Conservation (phyloP, 2,113 vertebrate species). For the Eulemur macaco region DNA sequence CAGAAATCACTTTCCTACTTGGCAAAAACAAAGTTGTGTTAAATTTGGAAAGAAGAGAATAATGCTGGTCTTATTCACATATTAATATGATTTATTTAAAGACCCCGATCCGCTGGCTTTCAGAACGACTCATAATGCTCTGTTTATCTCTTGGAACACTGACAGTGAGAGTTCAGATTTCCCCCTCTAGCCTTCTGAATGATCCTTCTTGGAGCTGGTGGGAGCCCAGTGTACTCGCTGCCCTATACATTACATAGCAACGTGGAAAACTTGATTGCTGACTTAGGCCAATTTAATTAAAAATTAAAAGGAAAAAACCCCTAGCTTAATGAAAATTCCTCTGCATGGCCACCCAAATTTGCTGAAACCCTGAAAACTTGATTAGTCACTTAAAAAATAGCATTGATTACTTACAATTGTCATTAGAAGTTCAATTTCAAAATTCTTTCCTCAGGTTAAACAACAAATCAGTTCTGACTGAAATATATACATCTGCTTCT, state of each 20-base stretch:
- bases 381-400: conserved; percentile 69
- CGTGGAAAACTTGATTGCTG: conserved; percentile 62
- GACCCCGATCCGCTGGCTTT: conserved; percentile 50
- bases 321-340: conserved; percentile 57
- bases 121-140: conserved; percentile 59
- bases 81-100: conserved; percentile 78
- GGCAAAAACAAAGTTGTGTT: conserved; percentile 61
- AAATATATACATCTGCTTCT: conserved; percentile 18
- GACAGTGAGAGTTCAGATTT: conserved; percentile 71
- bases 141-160: conserved; percentile 78
- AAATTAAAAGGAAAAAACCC: conserved; percentile 34
- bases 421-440: conserved; percentile 56
- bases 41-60: conserved; percentile 68
- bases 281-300: conserved; percentile 68
- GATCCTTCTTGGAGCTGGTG: conserved; percentile 28
- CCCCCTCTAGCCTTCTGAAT: conserved; percentile 56
- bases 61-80: conserved; percentile 71
- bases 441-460: conserved; percentile 66
- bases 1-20: not conserved
- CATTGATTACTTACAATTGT: conserved; percentile 68
- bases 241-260: conserved; percentile 54
- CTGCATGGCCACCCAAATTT: conserved; percentile 57
- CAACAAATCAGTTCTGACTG: conserved; percentile 40
- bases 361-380: conserved; percentile 49
- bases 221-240: not conserved